phyloP scores from a whole-genome alignment of 2,888 invertebrate species.

The Molorchus minor region DNA sequence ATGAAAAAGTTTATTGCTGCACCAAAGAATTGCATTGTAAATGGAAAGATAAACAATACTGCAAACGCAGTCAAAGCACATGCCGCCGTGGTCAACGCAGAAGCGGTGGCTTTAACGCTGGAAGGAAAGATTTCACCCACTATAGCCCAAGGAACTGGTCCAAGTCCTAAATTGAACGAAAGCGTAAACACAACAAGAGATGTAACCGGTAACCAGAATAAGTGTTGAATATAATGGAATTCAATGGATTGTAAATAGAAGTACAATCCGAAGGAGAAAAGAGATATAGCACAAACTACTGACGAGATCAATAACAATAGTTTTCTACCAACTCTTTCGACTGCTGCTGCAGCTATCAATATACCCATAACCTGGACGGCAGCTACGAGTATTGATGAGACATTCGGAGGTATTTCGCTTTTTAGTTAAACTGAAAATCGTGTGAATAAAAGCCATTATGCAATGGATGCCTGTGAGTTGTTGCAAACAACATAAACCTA shows the following conservation, averaged over 20 bases:
- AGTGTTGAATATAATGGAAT: constrained; percentile 44
- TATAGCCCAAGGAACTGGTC: constrained; percentile 82
- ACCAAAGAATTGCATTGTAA: constrained; percentile 27
- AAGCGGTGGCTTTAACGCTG: constrained; percentile 75
- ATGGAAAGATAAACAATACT: constrained; percentile 38
- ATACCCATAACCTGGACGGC: constrained; percentile 75
- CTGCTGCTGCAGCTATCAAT: constrained; percentile 76
- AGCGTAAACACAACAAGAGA: constrained; percentile 76
- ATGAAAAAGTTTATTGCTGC: constrained; percentile 35
- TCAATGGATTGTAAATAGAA: constrained; percentile 67
- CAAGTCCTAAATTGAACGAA: constrained; percentile 74
- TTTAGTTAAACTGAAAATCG: constrained; percentile 77
- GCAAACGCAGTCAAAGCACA: constrained; percentile 33
- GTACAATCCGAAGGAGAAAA: constrained; percentile 67
- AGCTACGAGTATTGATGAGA: constrained; percentile 79
- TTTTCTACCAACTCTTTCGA: constrained; percentile 77
- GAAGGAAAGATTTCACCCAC: constrained; percentile 83
- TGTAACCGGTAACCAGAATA: constrained; percentile 75
- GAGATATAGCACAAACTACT: constrained; percentile 69
- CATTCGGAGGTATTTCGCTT: constrained; percentile 68
- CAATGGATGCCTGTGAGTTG: constrained; percentile 82
- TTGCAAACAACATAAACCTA: constrained; percentile 82
- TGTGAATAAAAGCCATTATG: constrained; percentile 77
- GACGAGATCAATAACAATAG: constrained; percentile 75
- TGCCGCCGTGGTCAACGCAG: constrained; percentile 26